Percentiles rank a stretch among this genome's conserved stretches.
These are phyloP conservation scores for Dryobotodes eremita DNA, from an alignment of 2,888 invertebrate genomes.

Conservation along the genomic window DNA sequence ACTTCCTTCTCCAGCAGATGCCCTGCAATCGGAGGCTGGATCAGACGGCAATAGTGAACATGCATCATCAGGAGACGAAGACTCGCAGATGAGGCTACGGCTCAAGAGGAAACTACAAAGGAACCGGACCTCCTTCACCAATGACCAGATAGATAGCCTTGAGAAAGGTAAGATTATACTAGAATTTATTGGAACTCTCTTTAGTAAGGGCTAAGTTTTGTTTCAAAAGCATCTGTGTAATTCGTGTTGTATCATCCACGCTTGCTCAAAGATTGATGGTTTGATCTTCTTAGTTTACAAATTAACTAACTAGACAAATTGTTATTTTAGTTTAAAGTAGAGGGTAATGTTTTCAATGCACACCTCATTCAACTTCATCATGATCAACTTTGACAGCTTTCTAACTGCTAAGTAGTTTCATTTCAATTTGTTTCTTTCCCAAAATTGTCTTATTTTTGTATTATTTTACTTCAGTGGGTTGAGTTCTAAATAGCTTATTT, in stretches of 20 bases:
- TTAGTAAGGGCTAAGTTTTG: neutral
- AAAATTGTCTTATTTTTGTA: neutral
- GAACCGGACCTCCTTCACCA: constrained; percentile 99
- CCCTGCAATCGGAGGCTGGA: constrained; percentile 91
- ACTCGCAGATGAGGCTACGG: constrained; percentile 97
- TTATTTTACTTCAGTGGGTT: neutral
- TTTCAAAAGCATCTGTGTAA: neutral
- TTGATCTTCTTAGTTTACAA: neutral
- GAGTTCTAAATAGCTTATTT: neutral
- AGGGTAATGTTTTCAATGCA: neutral
- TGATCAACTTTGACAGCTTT: neutral
- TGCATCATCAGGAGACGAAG: constrained; percentile 97
- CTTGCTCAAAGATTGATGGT: neutral
- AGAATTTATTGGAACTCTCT: neutral
- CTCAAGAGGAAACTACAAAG: constrained; percentile 99
- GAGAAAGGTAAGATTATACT: constrained; percentile 95
- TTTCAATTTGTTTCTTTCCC: neutral
- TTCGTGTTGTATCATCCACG: neutral
- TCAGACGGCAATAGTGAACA: constrained; percentile 98
- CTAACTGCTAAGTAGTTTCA: neutral
- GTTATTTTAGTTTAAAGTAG: neutral
- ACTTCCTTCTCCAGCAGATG: constrained; percentile 82
- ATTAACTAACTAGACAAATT: neutral
- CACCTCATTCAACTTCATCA: neutral
- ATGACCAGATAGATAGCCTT: constrained; percentile 99